These are phyloP conservation scores for Gadopsis marmoratus DNA, from an alignment of 2,797 vertebrate genomes.

Conservation along the genomic window DNA sequence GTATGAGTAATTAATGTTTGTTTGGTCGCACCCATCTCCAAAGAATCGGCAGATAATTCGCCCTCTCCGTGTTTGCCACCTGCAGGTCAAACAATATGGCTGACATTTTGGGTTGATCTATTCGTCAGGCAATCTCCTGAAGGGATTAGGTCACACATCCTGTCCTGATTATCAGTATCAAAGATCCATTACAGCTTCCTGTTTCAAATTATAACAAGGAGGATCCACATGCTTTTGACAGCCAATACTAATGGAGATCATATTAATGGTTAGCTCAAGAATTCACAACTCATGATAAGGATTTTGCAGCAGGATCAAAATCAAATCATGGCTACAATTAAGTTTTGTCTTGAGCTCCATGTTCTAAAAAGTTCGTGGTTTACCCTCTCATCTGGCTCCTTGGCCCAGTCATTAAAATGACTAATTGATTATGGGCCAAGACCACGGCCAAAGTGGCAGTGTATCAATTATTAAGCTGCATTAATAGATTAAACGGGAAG, in stretches of 20 bases:
- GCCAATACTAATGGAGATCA: not conserved
- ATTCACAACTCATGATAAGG: not conserved
- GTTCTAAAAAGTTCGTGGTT: slow-evolving; percentile 44
- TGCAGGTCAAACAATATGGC: slow-evolving; percentile 59
- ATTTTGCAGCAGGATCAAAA: slow-evolving; percentile 31
- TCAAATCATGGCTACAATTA: slow-evolving; percentile 27
- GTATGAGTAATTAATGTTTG: slow-evolving; percentile 74
- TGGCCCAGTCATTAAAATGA: slow-evolving; percentile 73
- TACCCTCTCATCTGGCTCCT: slow-evolving; percentile 50
- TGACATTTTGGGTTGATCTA: slow-evolving; percentile 58
- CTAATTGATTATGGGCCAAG: slow-evolving; percentile 79
- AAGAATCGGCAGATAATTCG: slow-evolving; percentile 46
- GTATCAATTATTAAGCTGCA: slow-evolving; percentile 84
- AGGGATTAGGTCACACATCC: slow-evolving; percentile 8
- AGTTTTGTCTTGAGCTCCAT: slow-evolving; percentile 43
- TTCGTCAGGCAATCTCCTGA: slow-evolving; percentile 25
- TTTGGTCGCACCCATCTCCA: slow-evolving; percentile 53
- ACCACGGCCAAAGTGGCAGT: slow-evolving; percentile 64
- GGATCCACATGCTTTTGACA: not conserved
- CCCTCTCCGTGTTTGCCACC: slow-evolving; percentile 42
- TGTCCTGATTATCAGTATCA: slow-evolving; percentile 40
- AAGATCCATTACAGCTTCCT: slow-evolving; percentile 8
- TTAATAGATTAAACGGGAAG: slow-evolving; percentile 84
- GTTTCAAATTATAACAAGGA: not conserved
- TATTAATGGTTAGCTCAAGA: not conserved